These are phyloP conservation scores for Ophiothrix spiculata DNA, from an alignment of 35 echinoderm and acorn worm genomes.

Conservation along the genomic window DNA sequence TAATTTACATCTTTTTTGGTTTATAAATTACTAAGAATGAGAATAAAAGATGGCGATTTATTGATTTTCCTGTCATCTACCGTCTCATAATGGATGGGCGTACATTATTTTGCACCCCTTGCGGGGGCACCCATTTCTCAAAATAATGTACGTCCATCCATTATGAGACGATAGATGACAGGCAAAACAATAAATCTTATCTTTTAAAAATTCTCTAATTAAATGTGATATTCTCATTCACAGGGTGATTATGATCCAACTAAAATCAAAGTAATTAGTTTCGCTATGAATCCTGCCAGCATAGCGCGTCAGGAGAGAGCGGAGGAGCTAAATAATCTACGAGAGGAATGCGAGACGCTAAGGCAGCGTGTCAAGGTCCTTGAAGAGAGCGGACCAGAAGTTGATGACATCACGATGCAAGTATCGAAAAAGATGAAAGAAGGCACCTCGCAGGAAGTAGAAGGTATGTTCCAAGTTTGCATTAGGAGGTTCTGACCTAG, in stretches of 20 bases:
- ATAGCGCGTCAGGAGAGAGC: constrained; percentile 37
- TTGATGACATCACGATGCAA: constrained; percentile 1
- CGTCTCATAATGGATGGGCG: no score
- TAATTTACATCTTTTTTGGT: no score
- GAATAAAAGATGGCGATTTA: no score
- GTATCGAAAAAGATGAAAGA: constrained; percentile 40
- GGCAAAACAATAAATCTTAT: no score
- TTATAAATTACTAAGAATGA: no score
- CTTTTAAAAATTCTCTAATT: neutral
- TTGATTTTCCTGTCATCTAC: no score
- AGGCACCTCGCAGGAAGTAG: constrained; percentile 55
- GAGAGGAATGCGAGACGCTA: constrained; percentile 68
- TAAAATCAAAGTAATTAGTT: constrained; percentile 74
- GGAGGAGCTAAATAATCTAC: constrained; percentile 34
- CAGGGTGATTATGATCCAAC: constrained; percentile 93
- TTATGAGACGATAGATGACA: no score
- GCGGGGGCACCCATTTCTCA: no score
- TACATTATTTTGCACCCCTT: no score
- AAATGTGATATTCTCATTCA: neutral
- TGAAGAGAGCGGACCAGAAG: constrained; percentile 42
- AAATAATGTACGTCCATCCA: no score
- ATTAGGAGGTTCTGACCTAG: no score
- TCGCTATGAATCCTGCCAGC: constrained; percentile 75
- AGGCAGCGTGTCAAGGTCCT: constrained; percentile 68
- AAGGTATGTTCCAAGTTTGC: constrained; percentile 60